phyloP scores from a whole-genome alignment of 35 echinoderm and acorn worm species.

The Diadema setosum region DNA sequence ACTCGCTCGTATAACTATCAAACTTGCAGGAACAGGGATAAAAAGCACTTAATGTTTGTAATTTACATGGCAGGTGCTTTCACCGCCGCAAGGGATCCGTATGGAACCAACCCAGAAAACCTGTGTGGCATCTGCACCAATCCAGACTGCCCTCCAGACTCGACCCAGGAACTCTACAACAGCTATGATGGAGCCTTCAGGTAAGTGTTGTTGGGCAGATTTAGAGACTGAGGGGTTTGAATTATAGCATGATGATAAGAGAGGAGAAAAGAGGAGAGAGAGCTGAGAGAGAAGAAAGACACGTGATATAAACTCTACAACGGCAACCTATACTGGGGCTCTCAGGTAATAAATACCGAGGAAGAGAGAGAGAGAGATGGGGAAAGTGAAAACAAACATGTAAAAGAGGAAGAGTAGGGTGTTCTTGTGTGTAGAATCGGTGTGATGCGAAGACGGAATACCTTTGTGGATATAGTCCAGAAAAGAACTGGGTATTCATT shows the following conservation, averaged over 20 bases:
- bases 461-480: too few species aligned
- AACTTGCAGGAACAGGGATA: too few species aligned
- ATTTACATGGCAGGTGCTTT: conserved; percentile 78
- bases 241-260: too few species aligned
- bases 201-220: background rate
- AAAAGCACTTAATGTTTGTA: too few species aligned
- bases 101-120: conserved; percentile 22
- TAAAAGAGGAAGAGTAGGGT: too few species aligned
- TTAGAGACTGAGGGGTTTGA: too few species aligned
- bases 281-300: background rate
- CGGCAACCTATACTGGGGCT: background rate
- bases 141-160: conserved; percentile 8
- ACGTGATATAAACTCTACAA: background rate
- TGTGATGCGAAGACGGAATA: too few species aligned
- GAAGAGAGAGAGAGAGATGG: background rate
- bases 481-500: too few species aligned
- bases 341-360: background rate
- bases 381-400: background rate
- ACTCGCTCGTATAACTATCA: too few species aligned
- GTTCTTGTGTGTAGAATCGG: too few species aligned
- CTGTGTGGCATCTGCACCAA: conserved; percentile 57
- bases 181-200: conserved; percentile 81
- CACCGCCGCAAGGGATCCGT: conserved; percentile 14
- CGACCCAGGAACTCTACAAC: conserved; percentile 42
- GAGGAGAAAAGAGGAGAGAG: too few species aligned